Evolutionary conservation across 2,888 invertebrate genomes (phyloP).

Genomic region (Drosophila trichaetosa): DNA sequence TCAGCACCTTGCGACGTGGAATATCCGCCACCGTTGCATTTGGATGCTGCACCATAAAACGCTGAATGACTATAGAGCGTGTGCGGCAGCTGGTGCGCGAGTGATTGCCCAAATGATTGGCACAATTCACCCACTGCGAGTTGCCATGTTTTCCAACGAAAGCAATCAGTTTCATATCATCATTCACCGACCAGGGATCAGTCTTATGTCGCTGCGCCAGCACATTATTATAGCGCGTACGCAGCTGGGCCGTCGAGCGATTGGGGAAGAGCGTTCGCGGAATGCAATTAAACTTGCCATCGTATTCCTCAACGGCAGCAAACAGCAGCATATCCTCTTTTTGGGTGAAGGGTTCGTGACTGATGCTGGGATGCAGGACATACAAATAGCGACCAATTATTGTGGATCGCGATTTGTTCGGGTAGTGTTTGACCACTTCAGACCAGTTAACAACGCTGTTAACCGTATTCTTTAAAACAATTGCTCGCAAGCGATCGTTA

Average conservation of each 20-base stretch:
- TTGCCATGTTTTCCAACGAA: slow-evolving; percentile 86
- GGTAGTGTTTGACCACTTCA: slow-evolving; percentile 88
- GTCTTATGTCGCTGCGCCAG: slow-evolving; percentile 81
- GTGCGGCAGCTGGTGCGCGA: slow-evolving; percentile 87
- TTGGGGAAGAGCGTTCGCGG: slow-evolving; percentile 87
- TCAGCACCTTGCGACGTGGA: slow-evolving; percentile 69
- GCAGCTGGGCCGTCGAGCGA: slow-evolving; percentile 88
- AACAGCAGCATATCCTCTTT: slow-evolving; percentile 89
- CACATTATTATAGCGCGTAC: slow-evolving; percentile 87
- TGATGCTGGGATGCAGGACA: slow-evolving; percentile 78
- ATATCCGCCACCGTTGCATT: slow-evolving; percentile 75
- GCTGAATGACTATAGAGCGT: slow-evolving; percentile 86
- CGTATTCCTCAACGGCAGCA: slow-evolving; percentile 88
- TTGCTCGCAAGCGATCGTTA: slow-evolving; percentile 87
- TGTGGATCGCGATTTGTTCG: slow-evolving; percentile 88
- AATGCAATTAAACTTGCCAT: slow-evolving; percentile 87
- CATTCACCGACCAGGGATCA: slow-evolving; percentile 87
- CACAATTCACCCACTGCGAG: slow-evolving; percentile 86
- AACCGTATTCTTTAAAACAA: slow-evolving; percentile 88
- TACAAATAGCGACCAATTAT: slow-evolving; percentile 87
- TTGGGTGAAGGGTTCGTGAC: slow-evolving; percentile 86
- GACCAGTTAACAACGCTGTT: slow-evolving; percentile 91
- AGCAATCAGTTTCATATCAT: slow-evolving; percentile 87
- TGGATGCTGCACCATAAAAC: slow-evolving; percentile 86
- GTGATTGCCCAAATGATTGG: slow-evolving; percentile 86